Evolutionary conservation across 2,888 invertebrate species (phyloP), one percentile per base, ranked within the genome.

Genomic region (Penaeus monodon): DNA sequence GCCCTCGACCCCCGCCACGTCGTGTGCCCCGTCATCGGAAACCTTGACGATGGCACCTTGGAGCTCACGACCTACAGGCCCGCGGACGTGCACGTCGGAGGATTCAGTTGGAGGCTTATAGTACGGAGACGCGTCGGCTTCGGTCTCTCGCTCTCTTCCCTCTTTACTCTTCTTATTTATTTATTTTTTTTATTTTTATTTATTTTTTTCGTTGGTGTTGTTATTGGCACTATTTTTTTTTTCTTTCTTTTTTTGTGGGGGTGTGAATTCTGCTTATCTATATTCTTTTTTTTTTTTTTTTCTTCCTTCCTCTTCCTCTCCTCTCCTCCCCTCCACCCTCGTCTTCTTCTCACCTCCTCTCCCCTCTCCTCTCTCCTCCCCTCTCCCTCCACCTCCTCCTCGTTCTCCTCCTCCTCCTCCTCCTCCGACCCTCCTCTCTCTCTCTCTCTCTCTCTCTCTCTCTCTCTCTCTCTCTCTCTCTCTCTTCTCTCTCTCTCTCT

Each of bases 11-110:
- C 91, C 20, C 92, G 92, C 10, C 92, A 92, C 10, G 94, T 94
- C 1, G 94, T 94, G 27, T 93, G 93, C 85, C 94, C 94, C 0
- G 93, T 93, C 63, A 94, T 94, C 88, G 94, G 94, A 90, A 93
- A 98, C 79, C 97, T 98, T 91, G 97, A 97, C 92, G 98, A 98
- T 92, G 96, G 96, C 90, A 97, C 98, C 6, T 94, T 99, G 91
- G 97, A 97, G 93, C 98, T 96, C 92, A 96, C 97, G 93, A 97
- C 91, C 87, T 89, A 91, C 66, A 90, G 90, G 68, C 33, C 89
- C 24, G 94, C 95, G 76, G 96, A 96, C 81, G 90, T 98, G 87
- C 98, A 93, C 88, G 94, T 95, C 33, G 94, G 94, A 20, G 94
- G 94, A 22, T 95, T 95, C 91, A 94, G 94, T 91, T 95, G 95